Evolutionary conservation across 1,140 invertebrate genomes (phyloP).

Genomic region (Vanessa tameamea): DNA sequence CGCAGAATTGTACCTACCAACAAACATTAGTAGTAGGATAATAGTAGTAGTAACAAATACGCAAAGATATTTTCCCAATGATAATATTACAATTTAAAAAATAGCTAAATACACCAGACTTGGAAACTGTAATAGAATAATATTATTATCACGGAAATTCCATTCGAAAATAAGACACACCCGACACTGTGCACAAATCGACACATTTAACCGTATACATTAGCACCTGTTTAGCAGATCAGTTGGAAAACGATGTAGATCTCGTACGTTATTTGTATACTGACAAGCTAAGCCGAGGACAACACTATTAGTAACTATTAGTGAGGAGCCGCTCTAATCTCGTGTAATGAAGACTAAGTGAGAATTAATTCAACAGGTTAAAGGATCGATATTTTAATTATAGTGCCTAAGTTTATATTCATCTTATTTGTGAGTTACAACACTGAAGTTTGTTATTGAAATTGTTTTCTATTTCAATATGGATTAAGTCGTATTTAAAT

Average conservation of each 20-base stretch:
- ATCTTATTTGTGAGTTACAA: conserved; percentile 11
- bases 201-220: conserved; percentile 24
- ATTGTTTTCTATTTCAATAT: not conserved
- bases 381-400: conserved; percentile 49
- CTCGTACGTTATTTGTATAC: conserved; percentile 41
- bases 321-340: conserved; percentile 54
- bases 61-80: too few relatives aligned
- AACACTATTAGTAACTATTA: conserved; percentile 73
- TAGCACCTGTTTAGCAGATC: conserved; percentile 37
- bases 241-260: conserved; percentile 9
- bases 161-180: conserved; percentile 9
- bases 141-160: conserved; percentile 10
- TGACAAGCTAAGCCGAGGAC: conserved; percentile 52
- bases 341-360: conserved; percentile 71
- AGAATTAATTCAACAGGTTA: conserved; percentile 75
- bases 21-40: too few relatives aligned
- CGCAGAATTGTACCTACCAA: too few relatives aligned
- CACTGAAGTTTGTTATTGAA: not conserved
- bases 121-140: not conserved
- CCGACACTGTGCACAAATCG: conserved; percentile 8
- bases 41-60: too few relatives aligned
- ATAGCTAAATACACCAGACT: too few relatives aligned
- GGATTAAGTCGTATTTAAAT: too few relatives aligned
- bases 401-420: conserved; percentile 30
- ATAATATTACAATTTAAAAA: too few relatives aligned